Evolutionary conservation across 2,797 vertebrate genomes (phyloP), one percentile per base, ranked within the genome.

Genomic region (Clarias laeviceps): DNA sequence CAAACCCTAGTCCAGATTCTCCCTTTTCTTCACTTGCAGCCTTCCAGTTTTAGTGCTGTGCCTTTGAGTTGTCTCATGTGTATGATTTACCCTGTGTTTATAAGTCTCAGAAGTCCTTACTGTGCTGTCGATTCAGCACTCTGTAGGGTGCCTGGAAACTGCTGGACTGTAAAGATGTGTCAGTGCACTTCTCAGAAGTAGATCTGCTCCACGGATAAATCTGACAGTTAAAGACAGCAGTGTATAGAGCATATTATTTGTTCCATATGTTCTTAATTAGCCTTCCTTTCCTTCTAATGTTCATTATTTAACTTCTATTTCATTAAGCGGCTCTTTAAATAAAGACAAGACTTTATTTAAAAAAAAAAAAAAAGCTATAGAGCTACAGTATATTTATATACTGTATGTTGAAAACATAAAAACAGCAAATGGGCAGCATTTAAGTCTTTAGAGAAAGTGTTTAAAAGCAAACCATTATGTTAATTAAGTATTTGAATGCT

Each of bases 111-210:
- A 50, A 4, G 34, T 50, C 70, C 4, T 73, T 50, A 18, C 66
- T 11, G 66, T 7, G 17, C 66, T 69, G 34, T 72, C 40, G 70
- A 73, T 45, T 73, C 70, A 50, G 70, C 70, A 45, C 70, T 73
- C 40, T 50, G 40, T 50, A 73, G 70, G 40, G 40, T 50, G 9
- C 70, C 40, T 73, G 37, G 12, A 50, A 73, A n/a, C 40, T n/a
- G 70, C 70, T 17, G 70, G 70, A 73, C 70, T 15, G 40, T n/a
- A 73, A 20, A n/a, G 12, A 12, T 24, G 37, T 45, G 22, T 14
- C 69, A n/a, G 69, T 24, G 29, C 32, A 9, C 32, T 69, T 34
- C 17, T 37, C 66, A 40, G 18, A 24, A 22, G 22, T 18, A 11
- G 68, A 37, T 37, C 66, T 27, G 62, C n/a, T 27, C 62, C 27